Evolutionary conservation across 2,797 vertebrate species (phyloP).

Genomic region (Odontamblyopus rebecca): DNA sequence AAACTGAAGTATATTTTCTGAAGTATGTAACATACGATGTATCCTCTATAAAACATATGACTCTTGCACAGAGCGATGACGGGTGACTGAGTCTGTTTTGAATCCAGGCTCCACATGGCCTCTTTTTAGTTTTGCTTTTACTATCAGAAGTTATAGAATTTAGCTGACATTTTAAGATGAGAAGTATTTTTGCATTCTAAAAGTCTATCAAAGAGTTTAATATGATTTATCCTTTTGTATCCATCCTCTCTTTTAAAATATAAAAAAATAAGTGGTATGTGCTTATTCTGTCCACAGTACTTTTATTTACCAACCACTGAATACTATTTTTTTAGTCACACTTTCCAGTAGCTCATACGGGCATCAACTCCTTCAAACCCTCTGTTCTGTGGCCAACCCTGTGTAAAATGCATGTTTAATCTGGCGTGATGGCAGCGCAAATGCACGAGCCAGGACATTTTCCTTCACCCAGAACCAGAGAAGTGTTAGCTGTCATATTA

Average conservation of each 20-base stretch:
- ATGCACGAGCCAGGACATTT: slow-evolving; percentile 51
- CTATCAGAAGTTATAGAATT: background rate
- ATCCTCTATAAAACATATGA: background rate
- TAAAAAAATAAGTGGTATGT: background rate
- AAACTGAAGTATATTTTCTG: background rate
- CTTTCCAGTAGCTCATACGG: background rate
- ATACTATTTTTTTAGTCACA: background rate
- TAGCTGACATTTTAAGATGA: background rate
- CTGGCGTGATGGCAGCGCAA: slow-evolving; percentile 38
- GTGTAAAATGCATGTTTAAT: slow-evolving; percentile 39
- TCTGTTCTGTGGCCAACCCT: slow-evolving; percentile 16
- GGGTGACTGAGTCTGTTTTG: background rate
- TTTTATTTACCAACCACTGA: background rate
- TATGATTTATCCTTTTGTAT: background rate
- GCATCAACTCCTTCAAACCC: background rate
- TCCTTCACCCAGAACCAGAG: slow-evolving; percentile 55
- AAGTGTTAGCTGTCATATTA: slow-evolving; percentile 76
- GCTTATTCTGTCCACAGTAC: background rate
- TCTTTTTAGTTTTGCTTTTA: background rate
- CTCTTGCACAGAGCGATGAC: background rate
- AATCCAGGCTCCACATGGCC: background rate
- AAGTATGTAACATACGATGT: background rate
- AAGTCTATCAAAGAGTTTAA: background rate
- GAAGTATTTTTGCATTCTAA: background rate
- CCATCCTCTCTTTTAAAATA: background rate